A percentile compares a stretch with the other conserved stretches of the same genome.
phyloP scores from a whole-genome alignment of 1,140 invertebrate species.

The Drosophila leontia region DNA sequence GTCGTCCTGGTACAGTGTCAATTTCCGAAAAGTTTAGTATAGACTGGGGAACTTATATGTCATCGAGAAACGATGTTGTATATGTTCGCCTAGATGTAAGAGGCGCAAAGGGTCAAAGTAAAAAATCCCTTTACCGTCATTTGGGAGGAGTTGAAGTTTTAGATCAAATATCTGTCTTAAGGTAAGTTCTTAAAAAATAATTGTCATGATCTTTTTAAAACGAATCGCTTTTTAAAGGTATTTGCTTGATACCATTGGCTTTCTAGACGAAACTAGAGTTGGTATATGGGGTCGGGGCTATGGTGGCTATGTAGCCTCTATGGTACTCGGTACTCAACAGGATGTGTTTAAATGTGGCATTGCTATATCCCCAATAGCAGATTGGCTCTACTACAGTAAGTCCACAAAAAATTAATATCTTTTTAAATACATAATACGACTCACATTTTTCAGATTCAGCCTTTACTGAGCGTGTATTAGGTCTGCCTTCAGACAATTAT shows the following conservation, averaged over 20 bases:
- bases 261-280: conserved; percentile 93
- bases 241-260: conserved; percentile 92
- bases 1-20: conserved; percentile 94
- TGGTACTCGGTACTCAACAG: conserved; percentile 94
- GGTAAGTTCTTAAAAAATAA: conserved; percentile 84
- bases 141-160: conserved; percentile 94
- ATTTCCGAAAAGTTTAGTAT: conserved; percentile 94
- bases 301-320: conserved; percentile 96
- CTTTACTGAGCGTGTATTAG: conserved; percentile 96
- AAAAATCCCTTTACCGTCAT: conserved; percentile 91
- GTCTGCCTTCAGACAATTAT: conserved; percentile 94
- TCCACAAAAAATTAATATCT: not conserved
- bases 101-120: conserved; percentile 93
- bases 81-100: conserved; percentile 95
- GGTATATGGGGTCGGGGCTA: conserved; percentile 99
- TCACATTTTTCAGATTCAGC: conserved; percentile 90
- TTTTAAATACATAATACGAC: not conserved
- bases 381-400: conserved; percentile 98
- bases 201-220: not conserved
- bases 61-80: conserved; percentile 95
- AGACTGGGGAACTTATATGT: conserved; percentile 97
- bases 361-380: conserved; percentile 96
- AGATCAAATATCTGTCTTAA: conserved; percentile 94
- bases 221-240: conserved; percentile 87
- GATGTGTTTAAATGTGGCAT: conserved; percentile 96